Base-by-base conservation (phyloP, 2,888 invertebrate species). In the Phortica okadai region DNA sequence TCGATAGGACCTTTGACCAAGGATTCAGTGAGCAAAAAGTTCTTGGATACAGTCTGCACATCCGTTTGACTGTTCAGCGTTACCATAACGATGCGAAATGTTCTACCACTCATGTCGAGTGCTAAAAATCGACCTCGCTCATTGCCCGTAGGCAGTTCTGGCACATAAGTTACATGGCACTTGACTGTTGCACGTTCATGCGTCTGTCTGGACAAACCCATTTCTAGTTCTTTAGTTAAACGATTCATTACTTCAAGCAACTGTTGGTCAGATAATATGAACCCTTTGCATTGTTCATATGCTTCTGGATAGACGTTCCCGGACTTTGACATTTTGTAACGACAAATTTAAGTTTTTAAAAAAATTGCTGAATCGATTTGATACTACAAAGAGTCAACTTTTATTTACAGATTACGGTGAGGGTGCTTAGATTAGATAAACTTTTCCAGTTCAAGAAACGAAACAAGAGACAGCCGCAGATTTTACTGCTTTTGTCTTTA, bases 101-200 rank as follows among this genome's bases (percentile, higher is more conserved):
- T 98, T 25, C 98, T 98, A 54, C 99, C 99, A 67, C 99, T 99
- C 89, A 99, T 93, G 92, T 99, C 99, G 84, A 99, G 93, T 0
- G 99, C 99, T 90, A 99, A 92, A 91, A 97, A 98, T 92, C 97
- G 96, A 75, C 99, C 98, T 69, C 93, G 93, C 92, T 98, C 98
- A 94, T 95, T 95, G 86, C 98, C 98, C 92, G 97, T 95, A 2
- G 98, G 98, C 80, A 99, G 93, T 90, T 97, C 95, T 90, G 98
- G 96, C 66, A 99, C 98, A 90, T 97, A 98, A 2, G 98, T 98
- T 73, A 97, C 95, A 92, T 96, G 97, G 92, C 98, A 98, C 92
- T 98, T 98, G 62, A 98, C 95, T 80, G 94, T 94, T 2, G 98
- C 93, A 21, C 93, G 92, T 0, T 93, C 92, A 90, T 98, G 96